A percentile compares a stretch with the other conserved stretches of the same genome.
Evolutionary conservation across 2,888 invertebrate genomes (phyloP).

Genomic region (Lasioglossum oenotherae): DNA sequence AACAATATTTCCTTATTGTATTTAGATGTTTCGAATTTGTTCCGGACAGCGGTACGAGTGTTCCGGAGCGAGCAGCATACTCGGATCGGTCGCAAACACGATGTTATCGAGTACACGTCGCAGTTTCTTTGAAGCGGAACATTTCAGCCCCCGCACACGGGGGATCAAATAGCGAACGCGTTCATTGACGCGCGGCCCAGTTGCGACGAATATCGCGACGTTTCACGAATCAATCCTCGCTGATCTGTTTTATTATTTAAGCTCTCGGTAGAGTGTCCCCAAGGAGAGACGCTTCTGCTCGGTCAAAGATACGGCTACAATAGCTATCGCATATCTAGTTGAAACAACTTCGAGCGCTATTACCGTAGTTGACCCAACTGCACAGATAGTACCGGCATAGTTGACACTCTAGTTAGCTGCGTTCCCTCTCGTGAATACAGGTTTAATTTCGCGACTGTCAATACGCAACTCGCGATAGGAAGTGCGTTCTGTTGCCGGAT

Average conservation of each 20-base stretch:
- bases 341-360: slow-evolving; percentile 32
- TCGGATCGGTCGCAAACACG: too few species aligned
- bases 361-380: slow-evolving; percentile 38
- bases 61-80: too few species aligned
- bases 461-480: slow-evolving; percentile 29
- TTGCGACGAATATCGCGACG: slow-evolving; percentile 18
- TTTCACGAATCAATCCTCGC: slow-evolving; percentile 11
- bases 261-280: neutral
- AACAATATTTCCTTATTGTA: too few species aligned
- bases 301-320: slow-evolving; percentile 20
- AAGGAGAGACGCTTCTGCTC: slow-evolving; percentile 1
- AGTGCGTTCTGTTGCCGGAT: slow-evolving; percentile 7
- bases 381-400: slow-evolving; percentile 31
- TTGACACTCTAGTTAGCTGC: slow-evolving; percentile 25
- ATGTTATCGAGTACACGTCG: slow-evolving; percentile 10
- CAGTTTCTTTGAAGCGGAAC: slow-evolving; percentile 52
- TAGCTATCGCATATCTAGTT: slow-evolving; percentile 24
- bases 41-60: too few species aligned
- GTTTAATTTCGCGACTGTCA: slow-evolving; percentile 42
- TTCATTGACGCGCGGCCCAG: neutral
- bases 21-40: too few species aligned
- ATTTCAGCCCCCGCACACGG: slow-evolving; percentile 33
- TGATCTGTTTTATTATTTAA: slow-evolving; percentile 40
- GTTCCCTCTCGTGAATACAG: slow-evolving; percentile 3
- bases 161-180: slow-evolving; percentile 44